Conservation (phyloP, 1,140 invertebrate genomes). For the Stegodyphus dumicola region DNA sequence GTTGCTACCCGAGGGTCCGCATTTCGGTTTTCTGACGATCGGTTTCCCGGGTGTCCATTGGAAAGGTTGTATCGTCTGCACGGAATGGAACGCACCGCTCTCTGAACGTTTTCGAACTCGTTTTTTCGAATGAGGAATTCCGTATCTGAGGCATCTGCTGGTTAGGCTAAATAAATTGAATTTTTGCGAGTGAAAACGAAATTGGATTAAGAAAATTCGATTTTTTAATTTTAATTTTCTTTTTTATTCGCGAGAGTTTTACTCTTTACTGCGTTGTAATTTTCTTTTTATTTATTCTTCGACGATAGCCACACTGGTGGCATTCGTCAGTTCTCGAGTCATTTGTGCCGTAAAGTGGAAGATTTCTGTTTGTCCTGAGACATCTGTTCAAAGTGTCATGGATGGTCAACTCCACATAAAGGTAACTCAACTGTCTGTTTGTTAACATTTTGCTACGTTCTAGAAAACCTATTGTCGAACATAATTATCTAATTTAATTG, state of each 20-base stretch:
- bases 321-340: constrained; percentile 10
- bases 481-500: too few species aligned
- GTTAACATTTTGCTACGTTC: too few species aligned
- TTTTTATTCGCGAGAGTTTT: neutral
- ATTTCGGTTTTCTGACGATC: constrained; percentile 3
- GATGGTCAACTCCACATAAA: constrained; percentile 1
- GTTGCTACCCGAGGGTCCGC: neutral
- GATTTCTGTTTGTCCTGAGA: constrained; percentile 57
- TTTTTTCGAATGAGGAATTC: neutral
- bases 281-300: neutral
- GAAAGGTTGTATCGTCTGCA: constrained; percentile 52
- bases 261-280: neutral
- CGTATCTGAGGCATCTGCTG: neutral
- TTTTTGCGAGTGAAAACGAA: neutral
- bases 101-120: constrained; percentile 7
- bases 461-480: too few species aligned
- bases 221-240: neutral
- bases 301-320: neutral
- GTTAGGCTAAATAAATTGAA: neutral
- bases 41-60: constrained; percentile 36
- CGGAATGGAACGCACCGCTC: constrained; percentile 50
- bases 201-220: neutral
- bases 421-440: constrained; percentile 7
- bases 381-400: constrained; percentile 30
- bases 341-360: constrained; percentile 40